Evolutionary conservation across 2,797 vertebrate species (phyloP), one percentile per base, ranked within the genome.

Genomic region (Fringilla coelebs): DNA sequence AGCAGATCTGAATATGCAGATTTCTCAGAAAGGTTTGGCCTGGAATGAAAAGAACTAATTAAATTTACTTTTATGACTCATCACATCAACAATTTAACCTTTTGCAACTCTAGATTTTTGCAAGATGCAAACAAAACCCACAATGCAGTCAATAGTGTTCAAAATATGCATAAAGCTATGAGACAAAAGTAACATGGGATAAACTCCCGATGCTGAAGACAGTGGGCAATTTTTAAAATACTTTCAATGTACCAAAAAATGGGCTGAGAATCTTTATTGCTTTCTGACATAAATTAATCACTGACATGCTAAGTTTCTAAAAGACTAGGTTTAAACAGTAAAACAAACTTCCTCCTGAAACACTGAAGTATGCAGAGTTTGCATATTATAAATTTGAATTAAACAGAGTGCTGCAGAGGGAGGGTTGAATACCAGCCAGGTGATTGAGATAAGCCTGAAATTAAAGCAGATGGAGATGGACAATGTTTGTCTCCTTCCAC

Each of bases 191-290:
- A 51, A 36, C 6, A 62, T 0, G 7, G 7, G 17, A 26, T 61
- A 60, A 84, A 89, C 78, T n/a, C 10, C 9, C 2, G 1, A 16
- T 4, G 2, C 22, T 57, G 61, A 72, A 79, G 25, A 9, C 7
- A 20, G 9, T 34, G 9, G 3, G 2, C 1, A 45, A 12, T 40
- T 66, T 73, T 82, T 9, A 1, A 6, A 63, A 25, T 52, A 2
- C 86, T 61, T 92, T 91, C n/a, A 65, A 16, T 51, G 21, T n/a
- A 76, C 6, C 2, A 58, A 62, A 70, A 70, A 74, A 51, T 20
- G 3, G 25, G 4, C 3, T 61, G 10, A 66, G 10, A 17, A 49
- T 36, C 12, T 73, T 70, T 62, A 54, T 72, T 75, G 7, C 1
- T 62, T 87, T 75, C 32, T 84, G 38, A 57, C 6, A 25, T 38